A percentile compares a stretch with the other conserved stretches of the same genome.
Evolutionary conservation across 2,888 invertebrate species (phyloP).

Genomic region (Brachyopa scutellaris): DNA sequence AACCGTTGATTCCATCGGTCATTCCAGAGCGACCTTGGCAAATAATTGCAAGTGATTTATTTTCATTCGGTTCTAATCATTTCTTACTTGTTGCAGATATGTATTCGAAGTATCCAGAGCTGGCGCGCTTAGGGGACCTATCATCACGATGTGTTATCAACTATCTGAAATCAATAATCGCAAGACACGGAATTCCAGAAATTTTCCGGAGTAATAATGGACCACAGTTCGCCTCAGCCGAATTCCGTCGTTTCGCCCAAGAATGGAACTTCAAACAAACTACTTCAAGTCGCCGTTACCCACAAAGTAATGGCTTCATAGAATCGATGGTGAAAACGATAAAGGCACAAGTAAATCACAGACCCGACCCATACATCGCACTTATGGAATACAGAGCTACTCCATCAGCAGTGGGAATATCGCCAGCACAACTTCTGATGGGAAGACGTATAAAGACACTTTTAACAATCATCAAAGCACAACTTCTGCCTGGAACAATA

Average conservation of each 20-base stretch:
- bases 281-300: slow-evolving; percentile 2
- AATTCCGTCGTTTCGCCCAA: neutral
- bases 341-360: neutral
- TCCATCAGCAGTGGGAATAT: slow-evolving; percentile 19
- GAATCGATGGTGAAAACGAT: neutral
- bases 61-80: slow-evolving; percentile 9
- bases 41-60: slow-evolving; percentile 16
- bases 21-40: slow-evolving; percentile 25
- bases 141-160: neutral
- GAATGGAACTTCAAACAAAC: slow-evolving; percentile 9
- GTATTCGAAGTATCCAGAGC: neutral
- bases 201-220: slow-evolving; percentile 1
- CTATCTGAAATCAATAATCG: neutral
- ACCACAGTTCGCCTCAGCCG: neutral
- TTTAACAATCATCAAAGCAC: neutral
- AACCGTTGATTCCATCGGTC: slow-evolving; percentile 12
- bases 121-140: neutral
- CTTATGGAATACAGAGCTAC: slow-evolving; percentile 19
- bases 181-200: slow-evolving; percentile 8
- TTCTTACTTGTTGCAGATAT: slow-evolving; percentile 7
- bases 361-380: neutral
- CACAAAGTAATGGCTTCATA: slow-evolving; percentile 10
- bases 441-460: slow-evolving; percentile 7
- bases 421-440: slow-evolving; percentile 31
- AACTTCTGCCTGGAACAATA: neutral